Base-by-base conservation (phyloP, 2,888 invertebrate species). In the Caradrina kadenii region DNA sequence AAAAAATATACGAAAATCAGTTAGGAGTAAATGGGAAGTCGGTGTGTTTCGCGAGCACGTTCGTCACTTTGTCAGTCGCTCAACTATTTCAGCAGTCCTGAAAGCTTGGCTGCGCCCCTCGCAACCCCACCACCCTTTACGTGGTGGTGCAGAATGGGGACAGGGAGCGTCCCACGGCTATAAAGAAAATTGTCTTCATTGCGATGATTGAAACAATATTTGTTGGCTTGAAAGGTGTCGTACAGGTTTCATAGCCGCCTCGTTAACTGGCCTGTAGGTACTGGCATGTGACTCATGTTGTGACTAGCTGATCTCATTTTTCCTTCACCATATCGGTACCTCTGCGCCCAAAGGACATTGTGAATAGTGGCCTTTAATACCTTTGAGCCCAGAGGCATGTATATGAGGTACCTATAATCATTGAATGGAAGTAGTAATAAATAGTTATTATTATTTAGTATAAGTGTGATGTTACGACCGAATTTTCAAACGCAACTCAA, bases 111-210 rank as follows among this genome's bases (percentile, higher is more conserved):
- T 76, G 83, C 86, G 85, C 83, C 88, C 85, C 82, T 81, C 85
- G 69, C 88, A 89, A 89, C 89, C 90, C 92, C 93, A 92, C 93
- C 92, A 92, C 92, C 93, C 92, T 88, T 88, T 87, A 83, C 84
- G 86, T 90, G 91, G 91, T 90, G 90, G 87, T 86, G 76, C 84
- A 86, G 84, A 94, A 93, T 92, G 92, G 92, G 95, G 93, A 90
- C 93, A 94, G 93, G 95, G 95, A 92, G 95, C 93, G 95, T 92
- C 94, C 91, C 91, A 80, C 73, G 73, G 80, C 90, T 89, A 94
- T 95, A 94, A 94, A 95, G 95, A 94, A 95, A 93, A 93, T 92
- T 88, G 93, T 94, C 95, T 95, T 93, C 87, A 85, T 87, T 87
- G 82, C 86, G 85, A 90, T 93, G 93, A 94, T 95, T 94, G 94